A percentile compares a stretch with the other conserved stretches of the same genome.
Evolutionary conservation across 2,113 vertebrate genomes (phyloP).

Genomic region (pig (Sus scrofa)): T2T-Sscrofa CM000830.6:6990501-6991000

Average conservation of each 20-base stretch:
- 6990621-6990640: rapidly evolving
- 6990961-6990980: neutral
- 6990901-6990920: neutral
- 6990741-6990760: neutral
- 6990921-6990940: neutral
- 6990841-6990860: rapidly evolving
- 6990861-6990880: neutral
- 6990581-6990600: rapidly evolving
- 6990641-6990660: rapidly evolving
- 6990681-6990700: rapidly evolving
- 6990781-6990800: neutral
- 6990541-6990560: rapidly evolving
- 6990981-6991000: neutral
- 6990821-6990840: neutral
- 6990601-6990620: rapidly evolving
- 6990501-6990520: no score
- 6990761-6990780: neutral
- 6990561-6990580: rapidly evolving
- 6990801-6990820: neutral
- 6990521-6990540: neutral
- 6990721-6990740: rapidly evolving
- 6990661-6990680: rapidly evolving
- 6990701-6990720: neutral
- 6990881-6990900: rapidly evolving
- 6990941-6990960: no score